These are phyloP conservation scores for Hofmannophila pseudospretella DNA, from an alignment of 2,888 invertebrate species.

Conservation along the genomic window DNA sequence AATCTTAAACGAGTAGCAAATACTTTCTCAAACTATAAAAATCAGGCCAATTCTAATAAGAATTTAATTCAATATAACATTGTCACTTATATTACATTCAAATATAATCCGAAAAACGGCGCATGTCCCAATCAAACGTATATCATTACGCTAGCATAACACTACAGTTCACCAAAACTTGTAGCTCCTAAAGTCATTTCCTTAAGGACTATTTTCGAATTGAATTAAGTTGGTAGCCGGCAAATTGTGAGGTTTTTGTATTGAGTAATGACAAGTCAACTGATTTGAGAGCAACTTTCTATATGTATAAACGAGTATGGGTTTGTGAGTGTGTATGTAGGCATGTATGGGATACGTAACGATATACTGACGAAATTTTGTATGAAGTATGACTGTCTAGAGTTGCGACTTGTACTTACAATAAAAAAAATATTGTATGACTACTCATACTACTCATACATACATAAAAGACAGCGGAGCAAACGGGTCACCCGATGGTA, in stretches of 20 bases:
- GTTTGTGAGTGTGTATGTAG: conserved; percentile 16
- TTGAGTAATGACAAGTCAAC: conserved; percentile 60
- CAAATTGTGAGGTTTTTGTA: conserved; percentile 24
- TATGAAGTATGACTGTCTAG: conserved; percentile 21
- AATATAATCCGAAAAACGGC: conserved; percentile 34
- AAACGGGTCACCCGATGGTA: no score
- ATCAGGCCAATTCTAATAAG: background rate
- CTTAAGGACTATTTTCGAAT: background rate
- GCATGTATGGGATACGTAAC: conserved; percentile 39
- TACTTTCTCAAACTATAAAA: background rate
- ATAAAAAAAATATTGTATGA: no score
- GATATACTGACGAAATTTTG: conserved; percentile 39
- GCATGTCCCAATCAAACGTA: conserved; percentile 29
- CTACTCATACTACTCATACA: no score
- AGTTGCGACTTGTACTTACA: conserved; percentile 14
- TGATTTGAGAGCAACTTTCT: conserved; percentile 71
- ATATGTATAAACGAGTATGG: conserved; percentile 55
- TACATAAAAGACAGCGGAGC: no score
- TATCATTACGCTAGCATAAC: conserved; percentile 2
- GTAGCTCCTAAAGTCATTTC: background rate
- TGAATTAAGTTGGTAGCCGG: conserved; percentile 4
- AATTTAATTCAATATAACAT: conserved; percentile 16
- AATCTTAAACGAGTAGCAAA: no score
- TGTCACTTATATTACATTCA: conserved; percentile 36
- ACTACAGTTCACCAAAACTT: background rate